phyloP scores from a whole-genome alignment of 2,888 invertebrate genomes.

The Parnassius orleans region DNA sequence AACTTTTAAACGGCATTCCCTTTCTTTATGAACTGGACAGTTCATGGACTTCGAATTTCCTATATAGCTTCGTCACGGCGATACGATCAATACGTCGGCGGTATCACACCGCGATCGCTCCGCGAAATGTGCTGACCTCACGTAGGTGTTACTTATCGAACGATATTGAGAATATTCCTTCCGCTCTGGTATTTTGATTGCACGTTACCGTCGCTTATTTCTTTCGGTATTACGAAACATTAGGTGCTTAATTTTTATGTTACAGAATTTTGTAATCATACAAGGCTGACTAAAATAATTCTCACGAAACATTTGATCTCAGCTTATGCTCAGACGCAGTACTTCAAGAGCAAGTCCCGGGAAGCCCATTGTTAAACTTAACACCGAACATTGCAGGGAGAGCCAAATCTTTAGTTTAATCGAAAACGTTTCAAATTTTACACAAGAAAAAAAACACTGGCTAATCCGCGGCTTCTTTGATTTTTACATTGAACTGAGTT shows the following conservation, averaged over 20 bases:
- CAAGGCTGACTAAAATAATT: slow-evolving; percentile 38
- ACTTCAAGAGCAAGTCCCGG: slow-evolving; percentile 57
- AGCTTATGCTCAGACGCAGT: slow-evolving; percentile 38
- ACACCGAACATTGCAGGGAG: slow-evolving; percentile 57
- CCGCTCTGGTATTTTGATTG: slow-evolving; percentile 46
- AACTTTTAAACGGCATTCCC: slow-evolving; percentile 52
- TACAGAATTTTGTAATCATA: neutral
- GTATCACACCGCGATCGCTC: slow-evolving; percentile 77
- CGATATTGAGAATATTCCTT: slow-evolving; percentile 55
- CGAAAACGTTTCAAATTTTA: slow-evolving; percentile 71
- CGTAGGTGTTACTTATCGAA: slow-evolving; percentile 64
- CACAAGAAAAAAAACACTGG: slow-evolving; percentile 58
- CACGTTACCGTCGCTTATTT: slow-evolving; percentile 34
- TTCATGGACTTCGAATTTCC: slow-evolving; percentile 63
- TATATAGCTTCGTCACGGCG: slow-evolving; percentile 71
- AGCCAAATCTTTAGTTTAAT: slow-evolving; percentile 69
- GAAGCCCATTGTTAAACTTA: slow-evolving; percentile 67
- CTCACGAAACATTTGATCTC: slow-evolving; percentile 57
- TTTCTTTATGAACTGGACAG: slow-evolving; percentile 61
- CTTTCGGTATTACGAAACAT: slow-evolving; percentile 10
- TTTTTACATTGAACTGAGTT: slow-evolving; percentile 48
- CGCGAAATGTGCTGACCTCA: slow-evolving; percentile 74
- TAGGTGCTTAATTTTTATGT: neutral
- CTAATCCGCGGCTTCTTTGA: slow-evolving; percentile 78
- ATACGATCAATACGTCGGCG: slow-evolving; percentile 72